Evolutionary conservation across 2,888 invertebrate species (phyloP).

Genomic region (Dastarcus helophoroides): DNA sequence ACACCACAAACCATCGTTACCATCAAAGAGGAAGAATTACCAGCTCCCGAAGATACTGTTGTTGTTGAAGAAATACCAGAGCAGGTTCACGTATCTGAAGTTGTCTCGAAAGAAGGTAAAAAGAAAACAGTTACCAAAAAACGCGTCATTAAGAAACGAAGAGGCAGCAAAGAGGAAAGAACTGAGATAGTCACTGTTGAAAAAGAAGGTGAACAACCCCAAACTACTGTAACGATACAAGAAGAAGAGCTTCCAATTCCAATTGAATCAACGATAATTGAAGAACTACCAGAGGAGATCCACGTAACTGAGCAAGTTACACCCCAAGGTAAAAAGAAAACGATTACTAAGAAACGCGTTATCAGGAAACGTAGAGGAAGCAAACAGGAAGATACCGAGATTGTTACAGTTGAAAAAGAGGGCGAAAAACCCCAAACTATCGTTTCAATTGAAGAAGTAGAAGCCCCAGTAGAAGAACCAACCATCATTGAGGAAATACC

Average conservation of each 20-base stretch:
- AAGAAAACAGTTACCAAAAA: constrained; percentile 25
- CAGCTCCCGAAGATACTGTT: constrained; percentile 23
- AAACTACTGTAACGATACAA: constrained; percentile 22
- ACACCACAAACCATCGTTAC: constrained; percentile 22
- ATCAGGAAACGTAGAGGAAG: constrained; percentile 26
- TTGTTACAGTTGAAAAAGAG: constrained; percentile 25
- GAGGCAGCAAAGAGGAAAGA: constrained; percentile 26
- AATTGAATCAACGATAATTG: constrained; percentile 1
- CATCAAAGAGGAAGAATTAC: constrained; percentile 25
- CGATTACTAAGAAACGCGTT: constrained; percentile 29
- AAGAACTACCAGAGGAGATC: constrained; percentile 31
- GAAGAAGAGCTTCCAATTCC: constrained; percentile 13
- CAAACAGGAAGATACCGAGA: constrained; percentile 29
- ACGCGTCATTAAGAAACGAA: constrained; percentile 35
- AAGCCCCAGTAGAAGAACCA: constrained; percentile 4
- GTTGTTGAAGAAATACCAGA: constrained; percentile 18
- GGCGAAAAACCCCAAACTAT: constrained; percentile 24
- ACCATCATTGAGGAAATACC: constrained; percentile 20
- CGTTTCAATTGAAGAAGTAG: constrained; percentile 20
- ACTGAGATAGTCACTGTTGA: constrained; percentile 37
- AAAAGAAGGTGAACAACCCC: constrained; percentile 31
- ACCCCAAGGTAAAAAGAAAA: constrained; percentile 32
- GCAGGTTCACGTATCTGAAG: constrained; percentile 25
- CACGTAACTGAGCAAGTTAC: constrained; percentile 35
- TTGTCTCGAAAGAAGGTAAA: constrained; percentile 24